Evolutionary conservation across 2,797 vertebrate species (phyloP), one percentile per base, ranked within the genome.

Genomic region (Hipposideros larvatus): DNA sequence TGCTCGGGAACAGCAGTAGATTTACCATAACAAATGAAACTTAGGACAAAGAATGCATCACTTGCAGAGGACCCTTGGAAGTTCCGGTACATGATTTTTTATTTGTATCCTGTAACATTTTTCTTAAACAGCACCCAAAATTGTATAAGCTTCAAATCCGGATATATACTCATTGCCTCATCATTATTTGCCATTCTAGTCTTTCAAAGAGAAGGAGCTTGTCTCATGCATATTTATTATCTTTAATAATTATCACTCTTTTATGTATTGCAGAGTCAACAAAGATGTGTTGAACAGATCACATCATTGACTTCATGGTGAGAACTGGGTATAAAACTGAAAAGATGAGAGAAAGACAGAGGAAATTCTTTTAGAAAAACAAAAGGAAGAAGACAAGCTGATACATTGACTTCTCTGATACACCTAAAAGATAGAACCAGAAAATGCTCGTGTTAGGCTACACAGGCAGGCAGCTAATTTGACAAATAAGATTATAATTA

Each of bases 81-180:
- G 4, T 73, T 0, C 1, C 31, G 82, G 0, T 18, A 22, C 1
- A 10, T 70, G 18, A 0, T 26, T 70, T 90, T 63, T 75, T 28
- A 71, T 37, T 63, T 83, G 5, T 57, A 31, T 63, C 14, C 15
- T 78, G 1, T 51, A 86, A n/a, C 1, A 41, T 65, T 87, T 46
- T 92, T 31, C 4, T 68, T 41, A 41, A 85, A 68, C 2, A 93
- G 2, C 1, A 14, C 1, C 7, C 0, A 2, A 79, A 68, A 63
- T 22, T 74, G 1, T 19, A 43, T 79, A 68, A 28, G 2, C 28
- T 70, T 88, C 2, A 41, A 86, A 31, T 19, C 13, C 24, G 28
- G 4, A 18, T 41, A 51, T 26, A 9, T 1, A 51, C 9, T 92
- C 14, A 24, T 26, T 85, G 9, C 11, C 11, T 93, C 61, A 21